Percentiles rank a stretch among this genome's conserved stretches.
phyloP scores from a whole-genome alignment of 2,797 vertebrate genomes.

The Chiroxiphia lanceolata region DNA sequence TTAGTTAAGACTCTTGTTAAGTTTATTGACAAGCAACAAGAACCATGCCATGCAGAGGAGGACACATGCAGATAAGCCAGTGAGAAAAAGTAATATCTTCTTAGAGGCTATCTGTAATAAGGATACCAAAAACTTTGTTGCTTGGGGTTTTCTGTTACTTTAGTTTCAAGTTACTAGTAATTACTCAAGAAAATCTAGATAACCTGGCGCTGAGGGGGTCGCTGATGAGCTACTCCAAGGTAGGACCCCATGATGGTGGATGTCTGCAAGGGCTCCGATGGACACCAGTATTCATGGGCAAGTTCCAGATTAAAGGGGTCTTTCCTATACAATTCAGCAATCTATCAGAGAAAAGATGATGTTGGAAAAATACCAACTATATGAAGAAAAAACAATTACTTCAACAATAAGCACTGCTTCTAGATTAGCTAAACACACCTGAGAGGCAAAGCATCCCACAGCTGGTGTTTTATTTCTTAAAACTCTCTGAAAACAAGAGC shows the following conservation, averaged over 20 bases:
- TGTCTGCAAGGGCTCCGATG: constrained; percentile 91
- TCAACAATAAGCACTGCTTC: background rate
- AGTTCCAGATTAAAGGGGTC: constrained; percentile 91
- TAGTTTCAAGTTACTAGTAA: background rate
- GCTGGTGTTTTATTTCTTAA: background rate
- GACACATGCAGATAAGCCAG: background rate
- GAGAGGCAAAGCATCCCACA: background rate
- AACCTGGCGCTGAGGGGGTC: constrained; percentile 97
- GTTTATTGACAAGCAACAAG: background rate
- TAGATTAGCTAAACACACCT: background rate
- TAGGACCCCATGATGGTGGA: constrained; percentile 90
- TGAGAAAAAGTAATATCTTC: background rate
- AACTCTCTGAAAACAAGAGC: background rate
- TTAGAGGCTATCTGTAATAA: background rate
- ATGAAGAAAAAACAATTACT: background rate
- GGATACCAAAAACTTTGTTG: background rate
- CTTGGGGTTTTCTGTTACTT: background rate
- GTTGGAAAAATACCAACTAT: background rate
- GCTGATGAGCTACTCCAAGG: constrained; percentile 90
- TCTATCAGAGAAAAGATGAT: constrained; percentile 71
- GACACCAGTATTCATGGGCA: constrained; percentile 96
- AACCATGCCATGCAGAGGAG: background rate
- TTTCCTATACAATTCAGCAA: constrained; percentile 91
- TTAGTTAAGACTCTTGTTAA: background rate
- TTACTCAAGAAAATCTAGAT: background rate